Evolutionary conservation across 2,888 invertebrate genomes (phyloP), one percentile per base, ranked within the genome.

Genomic region (Tachina grossa): DNA sequence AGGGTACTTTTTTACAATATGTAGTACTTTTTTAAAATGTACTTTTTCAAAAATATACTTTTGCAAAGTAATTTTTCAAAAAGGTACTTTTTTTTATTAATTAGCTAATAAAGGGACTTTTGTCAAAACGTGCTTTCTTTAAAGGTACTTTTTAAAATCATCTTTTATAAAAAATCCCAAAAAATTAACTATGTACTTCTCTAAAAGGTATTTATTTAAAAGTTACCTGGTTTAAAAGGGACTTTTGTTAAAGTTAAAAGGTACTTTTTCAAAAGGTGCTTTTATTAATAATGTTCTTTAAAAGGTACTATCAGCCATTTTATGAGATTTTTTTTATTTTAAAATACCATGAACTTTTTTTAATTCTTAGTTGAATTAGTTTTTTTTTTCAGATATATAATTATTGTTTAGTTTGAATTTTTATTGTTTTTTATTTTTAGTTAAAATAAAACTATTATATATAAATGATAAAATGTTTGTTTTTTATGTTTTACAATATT

Each of bases 361-460:
- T 72, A 59, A 72, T 45, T 61, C 6, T 71, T 83, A 68, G 78
- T 76, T 76, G 72, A 77, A 72, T 69, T 83, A 85, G 55, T 61
- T 59, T 72, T 68, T 85, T 71, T 39, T 49, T 41, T 13, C 57
- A 16, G 59, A 49, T 41, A 19, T 39, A 53, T 41, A 51, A 65
- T 19, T 68, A 55, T 77, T 71, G 49, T 81, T 82, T 85, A 81
- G 81, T 69, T 66, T 61, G 47, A 71, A 51, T 68, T 85, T 83
- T 85, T 83, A 55, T 83, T 85, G 79, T 76, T 83, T 84, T 76
- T 71, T 84, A 75, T 71, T 84, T 82, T 82, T 85, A 69, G 71
- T 76, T 80, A 68, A 78, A 31, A 55, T 57, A 61, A 65, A 55
- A 55, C 45, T 39, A 59, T 39, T 63, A 53, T 41, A 39, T 69